These are phyloP conservation scores for Leptodactylus fuscus DNA, from an alignment of 2,113 vertebrate genomes.

Conservation along the genomic window DNA sequence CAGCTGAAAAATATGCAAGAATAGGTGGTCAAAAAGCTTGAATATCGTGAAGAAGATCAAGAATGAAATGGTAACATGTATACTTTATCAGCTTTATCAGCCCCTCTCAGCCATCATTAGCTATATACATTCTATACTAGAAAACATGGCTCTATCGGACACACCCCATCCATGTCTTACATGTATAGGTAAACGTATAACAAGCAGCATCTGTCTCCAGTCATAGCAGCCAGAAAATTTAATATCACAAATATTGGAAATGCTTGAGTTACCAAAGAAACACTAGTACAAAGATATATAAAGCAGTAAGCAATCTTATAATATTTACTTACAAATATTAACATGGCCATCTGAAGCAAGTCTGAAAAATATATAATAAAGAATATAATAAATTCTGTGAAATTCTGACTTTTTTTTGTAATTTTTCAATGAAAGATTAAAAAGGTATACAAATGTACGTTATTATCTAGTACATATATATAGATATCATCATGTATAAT, in stretches of 20 bases:
- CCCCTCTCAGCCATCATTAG: no score
- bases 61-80: no score
- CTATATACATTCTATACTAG: no score
- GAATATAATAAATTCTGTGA: neutral
- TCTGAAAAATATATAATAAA: slow-evolving; percentile 8
- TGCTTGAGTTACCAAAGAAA: neutral
- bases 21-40: neutral
- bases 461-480: no score
- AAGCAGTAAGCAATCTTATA: neutral
- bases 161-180: neutral
- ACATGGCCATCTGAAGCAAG: slow-evolving; percentile 28
- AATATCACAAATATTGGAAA: neutral
- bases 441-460: no score
- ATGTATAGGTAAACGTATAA: neutral
- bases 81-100: no score
- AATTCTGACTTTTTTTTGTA: neutral
- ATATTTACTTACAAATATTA: slow-evolving; percentile 40
- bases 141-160: no score
- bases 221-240: neutral
- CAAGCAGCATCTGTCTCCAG: neutral
- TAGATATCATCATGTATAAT: neutral
- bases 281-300: neutral
- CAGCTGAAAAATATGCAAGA: neutral
- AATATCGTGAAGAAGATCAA: no score
- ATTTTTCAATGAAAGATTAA: no score